Evolutionary conservation across 2,888 invertebrate species (phyloP), one percentile per base, ranked within the genome.

Genomic region (Bellardia bayeri): DNA sequence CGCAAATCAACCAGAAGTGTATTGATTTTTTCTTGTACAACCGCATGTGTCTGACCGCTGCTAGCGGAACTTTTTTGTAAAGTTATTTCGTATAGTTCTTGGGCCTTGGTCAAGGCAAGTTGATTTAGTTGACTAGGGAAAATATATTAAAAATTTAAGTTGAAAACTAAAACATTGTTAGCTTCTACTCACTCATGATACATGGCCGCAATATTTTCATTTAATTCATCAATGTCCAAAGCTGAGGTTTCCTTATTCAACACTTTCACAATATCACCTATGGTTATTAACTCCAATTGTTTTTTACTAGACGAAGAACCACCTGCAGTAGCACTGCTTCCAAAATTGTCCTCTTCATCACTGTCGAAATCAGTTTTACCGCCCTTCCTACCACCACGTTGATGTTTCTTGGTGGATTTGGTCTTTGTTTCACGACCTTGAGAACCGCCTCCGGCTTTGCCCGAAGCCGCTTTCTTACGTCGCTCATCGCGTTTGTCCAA

Each of bases 371-470:
- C 90, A 33, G 90, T 88, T 63, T 95, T 94, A 69, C 94, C 94
- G 91, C 95, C 95, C 91, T 95, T 95, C 91, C 95, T 95, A 5
- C 90, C 90, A 49, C 93, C 95, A 91, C 93, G 94, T 86, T 94
- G 94, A 92, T 96, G 96, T 94, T 98, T 99, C 92, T 99, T 99
- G 0, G 97, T 97, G 2, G 98, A 97, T 92, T 98, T 98, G 0
- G 98, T 98, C 94, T 98, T 99, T 0, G 98, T 98, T 94, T 99
- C 99, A 56, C 99, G 95, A 0, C 99, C 99, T 93, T 98, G 98
- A 13, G 96, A 95, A 1, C 98, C 98, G 16, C 98, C 98, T 14
- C 98, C 98, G 71, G 96, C 96, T 94, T 98, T 98, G 1, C 98
- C 98, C 40, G 96, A 95, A 6, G 96, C 94, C 2, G 98, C 98